These are phyloP conservation scores for Valencia hispanica DNA, from an alignment of 2,797 vertebrate species.

Conservation along the genomic window DNA sequence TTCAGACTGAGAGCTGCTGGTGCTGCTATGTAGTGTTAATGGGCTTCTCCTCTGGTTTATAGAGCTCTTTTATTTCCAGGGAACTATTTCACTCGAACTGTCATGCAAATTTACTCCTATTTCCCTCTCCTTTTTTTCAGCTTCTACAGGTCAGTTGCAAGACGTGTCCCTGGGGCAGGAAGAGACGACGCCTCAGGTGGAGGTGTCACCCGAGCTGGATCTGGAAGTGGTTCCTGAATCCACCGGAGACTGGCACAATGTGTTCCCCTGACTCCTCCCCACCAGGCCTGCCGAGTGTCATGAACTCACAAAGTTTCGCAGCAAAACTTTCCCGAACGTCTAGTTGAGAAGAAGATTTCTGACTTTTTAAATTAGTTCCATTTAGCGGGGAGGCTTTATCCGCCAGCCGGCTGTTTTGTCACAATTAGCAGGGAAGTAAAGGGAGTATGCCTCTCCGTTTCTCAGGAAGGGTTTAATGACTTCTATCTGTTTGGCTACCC, in stretches of 20 bases:
- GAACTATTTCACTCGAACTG: background rate
- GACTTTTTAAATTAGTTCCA: conserved; percentile 14
- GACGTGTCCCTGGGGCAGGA: conserved; percentile 80
- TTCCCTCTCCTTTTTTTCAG: background rate
- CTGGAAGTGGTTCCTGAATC: conserved; percentile 92
- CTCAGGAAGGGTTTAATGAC: conserved; percentile 53
- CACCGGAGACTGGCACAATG: conserved; percentile 90
- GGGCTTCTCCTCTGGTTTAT: conserved; percentile 11
- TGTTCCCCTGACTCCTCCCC: conserved; percentile 82
- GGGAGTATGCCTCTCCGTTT: conserved; percentile 51
- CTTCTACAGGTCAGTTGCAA: conserved; percentile 74
- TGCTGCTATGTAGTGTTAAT: conserved; percentile 17
- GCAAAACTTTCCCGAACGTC: background rate
- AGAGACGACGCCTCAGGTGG: conserved; percentile 74
- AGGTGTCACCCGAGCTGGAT: conserved; percentile 85
- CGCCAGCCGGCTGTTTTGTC: conserved; percentile 19
- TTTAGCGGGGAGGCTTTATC: background rate
- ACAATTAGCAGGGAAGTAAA: conserved; percentile 39
- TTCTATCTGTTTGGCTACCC: conserved; percentile 38
- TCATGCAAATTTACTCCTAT: background rate
- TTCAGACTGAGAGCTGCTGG: conserved; percentile 19
- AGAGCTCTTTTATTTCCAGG: background rate
- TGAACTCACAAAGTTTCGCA: conserved; percentile 13
- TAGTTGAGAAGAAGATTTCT: conserved; percentile 7
- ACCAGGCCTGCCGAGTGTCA: conserved; percentile 7